Percentiles rank a stretch among this genome's conserved stretches.
Evolutionary conservation across 1,140 invertebrate genomes (phyloP).

Genomic region (Solen grandis): DNA sequence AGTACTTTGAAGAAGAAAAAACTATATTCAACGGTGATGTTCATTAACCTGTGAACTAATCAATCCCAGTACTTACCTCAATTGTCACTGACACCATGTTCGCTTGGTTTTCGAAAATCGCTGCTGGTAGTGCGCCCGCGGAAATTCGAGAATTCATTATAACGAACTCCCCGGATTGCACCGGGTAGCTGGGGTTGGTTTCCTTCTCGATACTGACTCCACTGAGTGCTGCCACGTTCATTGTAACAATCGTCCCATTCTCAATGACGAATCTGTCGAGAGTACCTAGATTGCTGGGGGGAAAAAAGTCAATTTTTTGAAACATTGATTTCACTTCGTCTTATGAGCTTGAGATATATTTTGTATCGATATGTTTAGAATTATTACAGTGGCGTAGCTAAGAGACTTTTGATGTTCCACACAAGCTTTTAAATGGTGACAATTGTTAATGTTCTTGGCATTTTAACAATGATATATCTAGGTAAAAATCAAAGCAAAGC

Average conservation of each 20-base stretch:
- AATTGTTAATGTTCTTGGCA: no score
- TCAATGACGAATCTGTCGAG: constrained; percentile 39
- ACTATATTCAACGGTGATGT: not conserved
- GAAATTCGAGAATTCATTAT: constrained; percentile 3
- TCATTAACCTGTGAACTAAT: not conserved
- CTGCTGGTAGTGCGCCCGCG: not conserved
- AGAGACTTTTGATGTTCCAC: no score
- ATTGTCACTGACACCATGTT: constrained; percentile 3
- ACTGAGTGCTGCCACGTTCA: not conserved
- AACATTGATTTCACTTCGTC: no score
- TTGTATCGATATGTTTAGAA: no score
- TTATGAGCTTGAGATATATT: no score
- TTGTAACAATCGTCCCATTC: constrained; percentile 23
- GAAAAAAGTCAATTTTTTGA: not conserved
- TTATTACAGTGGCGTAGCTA: no score
- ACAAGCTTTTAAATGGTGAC: no score
- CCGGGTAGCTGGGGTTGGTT: not conserved
- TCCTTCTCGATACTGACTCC: not conserved
- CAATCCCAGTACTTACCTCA: constrained; percentile 4
- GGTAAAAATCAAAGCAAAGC: no score
- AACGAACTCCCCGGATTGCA: constrained; percentile 12
- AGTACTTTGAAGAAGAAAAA: not conserved
- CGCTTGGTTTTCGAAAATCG: not conserved
- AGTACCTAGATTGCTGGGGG: not conserved
- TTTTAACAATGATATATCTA: no score